Evolutionary conservation across 1,140 invertebrate species (phyloP).

Genomic region (Micrasema minimum): DNA sequence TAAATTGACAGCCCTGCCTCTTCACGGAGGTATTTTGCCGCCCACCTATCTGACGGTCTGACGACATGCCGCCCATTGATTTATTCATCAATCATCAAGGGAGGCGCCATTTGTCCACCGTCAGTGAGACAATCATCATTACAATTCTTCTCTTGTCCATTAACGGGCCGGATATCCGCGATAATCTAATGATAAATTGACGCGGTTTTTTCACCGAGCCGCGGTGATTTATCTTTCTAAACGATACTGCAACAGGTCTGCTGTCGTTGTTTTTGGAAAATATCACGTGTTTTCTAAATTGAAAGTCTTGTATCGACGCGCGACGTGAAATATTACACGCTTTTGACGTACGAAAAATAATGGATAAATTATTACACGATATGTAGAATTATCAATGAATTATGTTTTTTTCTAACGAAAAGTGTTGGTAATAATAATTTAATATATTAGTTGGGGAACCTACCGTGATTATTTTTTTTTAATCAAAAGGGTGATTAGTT

Average conservation of each 20-base stretch:
- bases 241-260: conserved; percentile 18
- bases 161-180: conserved; percentile 31
- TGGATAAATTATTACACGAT: too few relatives aligned
- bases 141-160: conserved; percentile 28
- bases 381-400: too few relatives aligned
- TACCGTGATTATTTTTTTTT: too few relatives aligned
- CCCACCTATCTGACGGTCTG: neutral
- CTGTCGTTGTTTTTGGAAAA: too few relatives aligned
- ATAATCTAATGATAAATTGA: conserved; percentile 34
- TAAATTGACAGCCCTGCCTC: neutral
- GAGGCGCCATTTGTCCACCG: conserved; percentile 20
- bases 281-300: too few relatives aligned
- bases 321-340: too few relatives aligned
- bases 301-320: too few relatives aligned
- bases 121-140: conserved; percentile 31
- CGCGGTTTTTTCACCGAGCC: conserved; percentile 22
- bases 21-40: conserved; percentile 2
- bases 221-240: conserved; percentile 19
- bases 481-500: too few relatives aligned
- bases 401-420: too few relatives aligned
- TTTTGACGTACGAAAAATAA: too few relatives aligned
- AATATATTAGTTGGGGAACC: too few relatives aligned
- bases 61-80: conserved; percentile 21
- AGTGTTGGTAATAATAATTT: too few relatives aligned
- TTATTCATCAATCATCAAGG: conserved; percentile 30